Percentiles rank a stretch among this genome's conserved stretches.
phyloP scores from a whole-genome alignment of 2,888 invertebrate species.

The Strigamia crassipes region DNA sequence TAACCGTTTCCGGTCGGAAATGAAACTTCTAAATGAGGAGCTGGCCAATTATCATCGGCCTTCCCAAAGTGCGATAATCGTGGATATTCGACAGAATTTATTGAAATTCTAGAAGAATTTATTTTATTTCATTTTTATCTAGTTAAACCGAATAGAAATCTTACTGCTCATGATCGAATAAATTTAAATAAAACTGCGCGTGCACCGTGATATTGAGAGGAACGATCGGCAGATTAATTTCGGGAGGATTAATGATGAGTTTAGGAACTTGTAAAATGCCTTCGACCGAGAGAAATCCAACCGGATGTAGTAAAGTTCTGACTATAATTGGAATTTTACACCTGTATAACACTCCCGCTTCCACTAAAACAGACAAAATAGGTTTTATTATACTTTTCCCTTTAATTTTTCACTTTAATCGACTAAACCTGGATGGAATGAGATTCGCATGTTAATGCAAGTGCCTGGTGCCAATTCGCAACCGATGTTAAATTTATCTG shows the following conservation, averaged over 20 bases:
- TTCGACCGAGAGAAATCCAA: not conserved
- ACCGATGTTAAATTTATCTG: not conserved
- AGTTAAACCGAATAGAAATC: not conserved
- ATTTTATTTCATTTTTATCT: not conserved
- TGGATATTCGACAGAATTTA: not conserved
- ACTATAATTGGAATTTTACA: not conserved
- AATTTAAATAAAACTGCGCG: not conserved
- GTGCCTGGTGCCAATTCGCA: not conserved
- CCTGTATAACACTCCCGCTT: not conserved
- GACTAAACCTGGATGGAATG: not conserved
- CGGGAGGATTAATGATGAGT: conserved; percentile 22
- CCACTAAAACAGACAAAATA: not conserved
- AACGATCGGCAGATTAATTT: conserved; percentile 7
- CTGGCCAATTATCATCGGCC: not conserved
- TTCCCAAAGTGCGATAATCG: not conserved
- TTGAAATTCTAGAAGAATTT: not conserved
- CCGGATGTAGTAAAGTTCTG: not conserved
- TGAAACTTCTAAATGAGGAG: not conserved
- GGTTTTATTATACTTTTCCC: no score
- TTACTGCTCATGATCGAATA: not conserved
- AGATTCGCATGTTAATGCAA: not conserved
- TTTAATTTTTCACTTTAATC: not conserved
- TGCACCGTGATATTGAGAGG: conserved; percentile 19
- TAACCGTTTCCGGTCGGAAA: not conserved
- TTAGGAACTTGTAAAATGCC: conserved; percentile 9